Evolutionary conservation across 2,888 invertebrate genomes (phyloP).

Genomic region (Tribolium freemani): DNA sequence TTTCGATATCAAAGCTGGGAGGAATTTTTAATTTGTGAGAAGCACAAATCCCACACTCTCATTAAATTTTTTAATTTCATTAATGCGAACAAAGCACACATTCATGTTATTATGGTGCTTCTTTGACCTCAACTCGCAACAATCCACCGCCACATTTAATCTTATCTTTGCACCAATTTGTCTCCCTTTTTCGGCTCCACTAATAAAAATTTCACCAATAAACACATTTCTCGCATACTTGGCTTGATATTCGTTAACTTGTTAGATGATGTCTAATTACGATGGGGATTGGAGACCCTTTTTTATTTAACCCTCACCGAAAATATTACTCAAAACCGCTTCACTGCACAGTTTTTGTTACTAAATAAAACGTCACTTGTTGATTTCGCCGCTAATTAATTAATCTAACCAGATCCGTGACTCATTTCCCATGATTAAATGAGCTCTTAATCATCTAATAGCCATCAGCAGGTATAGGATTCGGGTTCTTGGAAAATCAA

Average conservation of each 20-base stretch:
- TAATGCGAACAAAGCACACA: not conserved
- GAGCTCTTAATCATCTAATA: constrained; percentile 25
- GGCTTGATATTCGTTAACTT: no score
- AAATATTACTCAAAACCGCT: no score
- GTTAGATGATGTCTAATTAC: no score
- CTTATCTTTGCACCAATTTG: not conserved
- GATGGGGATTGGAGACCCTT: no score
- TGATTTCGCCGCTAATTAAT: constrained; percentile 7
- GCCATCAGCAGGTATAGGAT: constrained; percentile 17
- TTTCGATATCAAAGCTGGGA: no score
- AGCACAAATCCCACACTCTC: no score
- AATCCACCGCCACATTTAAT: not conserved
- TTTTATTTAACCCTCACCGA: no score
- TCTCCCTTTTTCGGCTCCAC: not conserved
- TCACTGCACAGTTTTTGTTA: not conserved
- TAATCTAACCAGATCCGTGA: constrained; percentile 11
- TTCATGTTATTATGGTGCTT: not conserved
- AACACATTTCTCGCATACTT: no score
- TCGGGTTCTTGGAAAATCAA: constrained; percentile 20
- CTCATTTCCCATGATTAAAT: constrained; percentile 29
- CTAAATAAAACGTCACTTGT: constrained; percentile 4
- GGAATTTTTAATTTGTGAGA: no score
- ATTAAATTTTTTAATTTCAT: no score
- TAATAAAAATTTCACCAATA: no score
- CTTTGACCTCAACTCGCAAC: not conserved